Conservation (phyloP, 2,888 invertebrate genomes). For the Zeuzera pyrina region DNA sequence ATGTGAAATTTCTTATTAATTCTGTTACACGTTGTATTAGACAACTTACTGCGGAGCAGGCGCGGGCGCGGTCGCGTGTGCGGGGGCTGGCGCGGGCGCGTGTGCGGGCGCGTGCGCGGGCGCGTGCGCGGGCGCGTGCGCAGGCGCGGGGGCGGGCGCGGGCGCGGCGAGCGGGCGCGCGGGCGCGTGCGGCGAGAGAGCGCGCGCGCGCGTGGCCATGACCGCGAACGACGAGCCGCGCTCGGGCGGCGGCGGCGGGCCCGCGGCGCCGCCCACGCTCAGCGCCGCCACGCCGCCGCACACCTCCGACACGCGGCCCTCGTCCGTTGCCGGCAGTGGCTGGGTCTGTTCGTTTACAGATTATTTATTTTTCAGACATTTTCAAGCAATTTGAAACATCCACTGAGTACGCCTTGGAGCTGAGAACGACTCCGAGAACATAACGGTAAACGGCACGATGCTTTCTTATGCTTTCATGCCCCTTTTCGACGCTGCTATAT, state of each 20-base stretch:
- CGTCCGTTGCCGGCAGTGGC: slow-evolving; percentile 24
- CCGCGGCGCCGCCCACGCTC: slow-evolving; percentile 4
- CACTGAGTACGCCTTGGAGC: no score
- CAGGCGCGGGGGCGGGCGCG: slow-evolving; percentile 66
- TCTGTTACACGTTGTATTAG: no score
- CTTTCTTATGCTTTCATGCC: no score
- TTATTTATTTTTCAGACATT: no score
- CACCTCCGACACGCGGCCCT: slow-evolving; percentile 28
- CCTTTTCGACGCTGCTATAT: no score
- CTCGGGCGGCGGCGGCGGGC: slow-evolving; percentile 85
- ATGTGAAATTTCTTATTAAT: no score
- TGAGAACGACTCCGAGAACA: no score
- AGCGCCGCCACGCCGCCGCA: slow-evolving; percentile 18
- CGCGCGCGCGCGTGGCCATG: slow-evolving; percentile 77
- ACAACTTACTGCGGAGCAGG: no score
- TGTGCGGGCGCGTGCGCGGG: slow-evolving; percentile 75
- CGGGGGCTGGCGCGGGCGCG: slow-evolving; percentile 22
- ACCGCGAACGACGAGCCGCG: slow-evolving; percentile 91
- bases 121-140: slow-evolving; percentile 24
- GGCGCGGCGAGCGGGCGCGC: slow-evolving; percentile 18
- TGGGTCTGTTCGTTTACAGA: slow-evolving; percentile 10
- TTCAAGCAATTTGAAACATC: no score
- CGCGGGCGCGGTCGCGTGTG: no score
- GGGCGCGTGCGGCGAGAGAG: slow-evolving; percentile 32
- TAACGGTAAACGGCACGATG: no score